Percentiles rank a stretch among this genome's conserved stretches.
Evolutionary conservation across 2,888 invertebrate genomes (phyloP).

Genomic region (Chaetoderma sp.): DNA sequence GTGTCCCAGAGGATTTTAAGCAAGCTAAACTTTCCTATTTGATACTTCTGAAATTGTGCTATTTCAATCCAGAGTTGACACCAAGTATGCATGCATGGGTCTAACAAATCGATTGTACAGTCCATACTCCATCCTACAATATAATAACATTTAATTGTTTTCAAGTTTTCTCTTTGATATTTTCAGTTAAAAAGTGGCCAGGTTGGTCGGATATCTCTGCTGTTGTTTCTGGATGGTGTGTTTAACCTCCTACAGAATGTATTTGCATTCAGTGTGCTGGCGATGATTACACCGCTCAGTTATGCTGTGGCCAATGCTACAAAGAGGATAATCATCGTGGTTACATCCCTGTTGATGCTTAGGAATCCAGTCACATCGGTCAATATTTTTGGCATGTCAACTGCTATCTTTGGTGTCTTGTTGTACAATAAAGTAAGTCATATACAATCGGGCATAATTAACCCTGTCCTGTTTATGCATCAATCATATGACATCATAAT

Average conservation of each 20-base stretch:
- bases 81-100: no score
- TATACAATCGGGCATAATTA: no score
- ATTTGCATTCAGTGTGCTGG: constrained; percentile 92
- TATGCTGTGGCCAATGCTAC: constrained; percentile 97
- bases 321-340: constrained; percentile 89
- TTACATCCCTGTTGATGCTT: constrained; percentile 85
- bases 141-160: no score
- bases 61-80: no score
- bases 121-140: no score
- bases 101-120: no score
- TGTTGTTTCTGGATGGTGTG: constrained; percentile 83
- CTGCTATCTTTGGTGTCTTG: constrained; percentile 90
- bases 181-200: constrained; percentile 58
- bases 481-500: no score
- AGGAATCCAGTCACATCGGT: constrained; percentile 90
- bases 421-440: constrained; percentile 84
- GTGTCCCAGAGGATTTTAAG: no score
- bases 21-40: no score
- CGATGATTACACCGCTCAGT: constrained; percentile 88
- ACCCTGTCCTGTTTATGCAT: no score
- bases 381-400: constrained; percentile 90
- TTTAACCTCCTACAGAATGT: constrained; percentile 96
- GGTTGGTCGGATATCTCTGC: constrained; percentile 57
- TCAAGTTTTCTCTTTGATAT: no score
- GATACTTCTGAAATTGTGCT: no score